phyloP scores from a whole-genome alignment of 2,113 vertebrate species.

The Albula goreensis region DNA sequence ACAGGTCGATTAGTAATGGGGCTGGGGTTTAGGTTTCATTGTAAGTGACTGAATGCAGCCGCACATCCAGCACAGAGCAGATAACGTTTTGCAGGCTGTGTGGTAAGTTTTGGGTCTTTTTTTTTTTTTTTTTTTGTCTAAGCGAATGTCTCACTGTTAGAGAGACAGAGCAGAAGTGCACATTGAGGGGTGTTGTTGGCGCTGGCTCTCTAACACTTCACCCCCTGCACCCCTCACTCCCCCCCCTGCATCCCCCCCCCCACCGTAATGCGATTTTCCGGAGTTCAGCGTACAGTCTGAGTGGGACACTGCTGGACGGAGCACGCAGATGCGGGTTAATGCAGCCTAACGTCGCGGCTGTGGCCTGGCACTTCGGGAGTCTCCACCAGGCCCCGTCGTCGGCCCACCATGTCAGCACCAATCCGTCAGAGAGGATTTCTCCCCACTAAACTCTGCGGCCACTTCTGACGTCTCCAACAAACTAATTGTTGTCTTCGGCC shows the following conservation, averaged over 20 bases:
- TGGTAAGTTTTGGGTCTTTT: neutral
- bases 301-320: slow-evolving; percentile 58
- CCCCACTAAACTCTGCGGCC: slow-evolving; percentile 81
- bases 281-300: slow-evolving; percentile 65
- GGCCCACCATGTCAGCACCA: slow-evolving; percentile 83
- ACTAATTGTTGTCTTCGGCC: slow-evolving; percentile 94
- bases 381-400: slow-evolving; percentile 66
- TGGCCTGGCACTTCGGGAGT: slow-evolving; percentile 55
- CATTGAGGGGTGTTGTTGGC: neutral
- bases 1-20: neutral
- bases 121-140: neutral
- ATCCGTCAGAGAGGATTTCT: slow-evolving; percentile 94
- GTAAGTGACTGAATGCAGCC: neutral
- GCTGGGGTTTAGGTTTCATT: neutral
- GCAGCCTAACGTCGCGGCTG: slow-evolving; percentile 56
- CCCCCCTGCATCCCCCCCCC: slow-evolving; percentile 52
- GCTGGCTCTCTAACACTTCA: slow-evolving; percentile 22
- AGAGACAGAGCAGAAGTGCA: neutral
- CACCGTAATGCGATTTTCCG: slow-evolving; percentile 67
- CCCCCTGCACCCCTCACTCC: slow-evolving; percentile 43
- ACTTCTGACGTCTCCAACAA: slow-evolving; percentile 89
- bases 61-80: neutral
- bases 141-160: neutral
- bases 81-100: neutral
- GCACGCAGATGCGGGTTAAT: slow-evolving; percentile 65